Evolutionary conservation across 2,113 vertebrate species (phyloP), one percentile per base, ranked within the genome.

Genomic region (Etheostoma cragini): DNA sequence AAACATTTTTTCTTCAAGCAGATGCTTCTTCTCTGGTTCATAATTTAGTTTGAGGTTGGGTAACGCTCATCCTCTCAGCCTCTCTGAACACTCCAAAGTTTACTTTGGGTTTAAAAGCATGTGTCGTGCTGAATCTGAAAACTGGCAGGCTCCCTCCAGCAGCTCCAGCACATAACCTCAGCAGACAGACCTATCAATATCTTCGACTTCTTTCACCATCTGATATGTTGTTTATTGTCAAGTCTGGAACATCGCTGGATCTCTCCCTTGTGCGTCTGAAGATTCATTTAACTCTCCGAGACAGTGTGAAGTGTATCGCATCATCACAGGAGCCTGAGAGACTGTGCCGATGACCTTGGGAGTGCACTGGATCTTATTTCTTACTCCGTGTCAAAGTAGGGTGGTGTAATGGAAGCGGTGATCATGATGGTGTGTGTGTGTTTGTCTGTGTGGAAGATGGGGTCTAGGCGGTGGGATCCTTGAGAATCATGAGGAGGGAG

Each of bases 171-270:
- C 69, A 65, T n/a, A 61, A 45, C 56, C 76, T 60, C 58, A 7
- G 80, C 85, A 90, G 89, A 93, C 87, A 79, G 76, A 83, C 22
- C 81, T 90, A 89, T 94, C 92, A 81, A 92, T 91, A 91, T 73
- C 68, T 91, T 93, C 52, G 82, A 89, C 88, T 91, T 90, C 86
- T 85, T 91, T 87, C 87, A 87, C 85, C 75, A 89, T 92, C 86
- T 91, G 91, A 95, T 93, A 90, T 85, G 85, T 91, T 94, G 89
- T 94, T 92, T 92, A 90, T 90, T 87, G 90, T 90, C 75, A 83
- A 81, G 87, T 74, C 82, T 91, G 80, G 73, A 85, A 75, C 84
- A 86, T 84, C 21, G 22, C 83, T 82, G 78, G 76, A 85, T 86
- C 78, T 71, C 75, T 80, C 72, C 77, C 75, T 85, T 91, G 87